phyloP scores from a whole-genome alignment of 1,140 invertebrate species.

The Gryon sp. region DNA sequence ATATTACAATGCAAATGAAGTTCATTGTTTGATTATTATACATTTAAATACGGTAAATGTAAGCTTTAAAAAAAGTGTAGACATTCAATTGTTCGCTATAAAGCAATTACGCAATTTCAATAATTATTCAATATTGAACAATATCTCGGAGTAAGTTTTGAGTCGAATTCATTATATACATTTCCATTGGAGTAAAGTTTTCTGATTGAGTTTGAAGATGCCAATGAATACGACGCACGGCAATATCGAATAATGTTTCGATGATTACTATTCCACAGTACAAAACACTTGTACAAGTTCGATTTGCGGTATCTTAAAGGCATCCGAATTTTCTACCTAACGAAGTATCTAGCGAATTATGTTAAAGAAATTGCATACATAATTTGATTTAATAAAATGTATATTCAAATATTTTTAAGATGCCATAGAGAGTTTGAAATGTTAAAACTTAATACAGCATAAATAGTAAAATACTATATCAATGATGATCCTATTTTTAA shows the following conservation, averaged over 20 bases:
- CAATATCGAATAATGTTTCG: slow-evolving; percentile 41
- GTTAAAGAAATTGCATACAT: slow-evolving; percentile 18
- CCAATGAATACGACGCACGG: slow-evolving; percentile 28
- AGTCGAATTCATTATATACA: slow-evolving; percentile 30
- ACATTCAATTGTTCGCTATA: slow-evolving; percentile 1
- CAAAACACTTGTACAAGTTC: slow-evolving; percentile 32
- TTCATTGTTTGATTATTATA: slow-evolving; percentile 16
- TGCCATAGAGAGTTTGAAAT: no score
- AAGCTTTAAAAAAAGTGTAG: not conserved
- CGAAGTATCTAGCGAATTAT: slow-evolving; percentile 43
- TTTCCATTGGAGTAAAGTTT: slow-evolving; percentile 30
- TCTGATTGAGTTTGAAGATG: slow-evolving; percentile 43
- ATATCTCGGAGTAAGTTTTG: slow-evolving; percentile 21
- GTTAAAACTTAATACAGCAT: no score
- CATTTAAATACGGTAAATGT: slow-evolving; percentile 4
- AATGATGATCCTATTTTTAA: no score
- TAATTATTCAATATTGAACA: slow-evolving; percentile 33
- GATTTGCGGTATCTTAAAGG: slow-evolving; percentile 13
- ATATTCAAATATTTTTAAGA: no score
- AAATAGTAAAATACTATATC: no score
- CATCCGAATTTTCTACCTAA: slow-evolving; percentile 22
- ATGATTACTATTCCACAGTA: slow-evolving; percentile 45
- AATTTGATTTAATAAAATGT: no score
- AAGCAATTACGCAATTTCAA: slow-evolving; percentile 18
- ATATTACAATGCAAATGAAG: not conserved